phyloP scores from a whole-genome alignment of 2,113 vertebrate species.

The Stigmatopora argus region DNA sequence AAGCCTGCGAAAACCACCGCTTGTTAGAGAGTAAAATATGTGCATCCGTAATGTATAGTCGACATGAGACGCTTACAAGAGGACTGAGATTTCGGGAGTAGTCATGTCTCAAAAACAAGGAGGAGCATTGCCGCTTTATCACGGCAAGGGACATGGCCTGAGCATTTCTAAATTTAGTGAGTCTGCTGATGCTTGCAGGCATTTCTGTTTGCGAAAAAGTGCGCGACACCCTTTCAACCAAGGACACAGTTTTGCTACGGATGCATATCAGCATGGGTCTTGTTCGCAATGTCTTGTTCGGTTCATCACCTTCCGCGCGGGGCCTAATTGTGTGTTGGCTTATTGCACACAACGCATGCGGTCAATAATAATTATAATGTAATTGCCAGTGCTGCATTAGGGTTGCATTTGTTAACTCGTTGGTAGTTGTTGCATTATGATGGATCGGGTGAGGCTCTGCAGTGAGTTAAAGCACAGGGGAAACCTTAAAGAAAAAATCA shows the following conservation, averaged over 20 bases:
- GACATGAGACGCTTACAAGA: neutral
- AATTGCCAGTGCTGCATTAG: slow-evolving; percentile 36
- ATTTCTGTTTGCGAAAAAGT: slow-evolving; percentile 33
- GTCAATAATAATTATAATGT: slow-evolving; percentile 42
- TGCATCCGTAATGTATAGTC: neutral
- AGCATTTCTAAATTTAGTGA: slow-evolving; percentile 53
- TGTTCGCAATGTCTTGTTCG: slow-evolving; percentile 10
- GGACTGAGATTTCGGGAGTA: neutral
- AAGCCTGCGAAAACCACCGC: slow-evolving; percentile 23
- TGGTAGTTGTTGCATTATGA: slow-evolving; percentile 26
- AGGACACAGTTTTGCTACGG: slow-evolving; percentile 3
- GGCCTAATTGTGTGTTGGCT: slow-evolving; percentile 17
- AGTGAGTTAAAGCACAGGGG: slow-evolving; percentile 33
- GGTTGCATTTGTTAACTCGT: slow-evolving; percentile 28
- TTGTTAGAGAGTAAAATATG: slow-evolving; percentile 12
- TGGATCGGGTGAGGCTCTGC: slow-evolving; percentile 36
- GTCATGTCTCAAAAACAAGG: slow-evolving; percentile 34
- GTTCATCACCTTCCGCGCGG: slow-evolving; percentile 13
- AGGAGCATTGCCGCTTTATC: slow-evolving; percentile 35
- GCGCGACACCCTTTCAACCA: slow-evolving; percentile 17
- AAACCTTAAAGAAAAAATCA: neutral
- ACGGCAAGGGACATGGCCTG: slow-evolving; percentile 22
- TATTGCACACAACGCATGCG: slow-evolving; percentile 23
- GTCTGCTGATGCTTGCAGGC: slow-evolving; percentile 46
- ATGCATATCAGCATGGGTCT: neutral